Evolutionary conservation across 2,113 vertebrate species (phyloP), one percentile per base, ranked within the genome.

Genomic region (Xenopus borealis): DNA sequence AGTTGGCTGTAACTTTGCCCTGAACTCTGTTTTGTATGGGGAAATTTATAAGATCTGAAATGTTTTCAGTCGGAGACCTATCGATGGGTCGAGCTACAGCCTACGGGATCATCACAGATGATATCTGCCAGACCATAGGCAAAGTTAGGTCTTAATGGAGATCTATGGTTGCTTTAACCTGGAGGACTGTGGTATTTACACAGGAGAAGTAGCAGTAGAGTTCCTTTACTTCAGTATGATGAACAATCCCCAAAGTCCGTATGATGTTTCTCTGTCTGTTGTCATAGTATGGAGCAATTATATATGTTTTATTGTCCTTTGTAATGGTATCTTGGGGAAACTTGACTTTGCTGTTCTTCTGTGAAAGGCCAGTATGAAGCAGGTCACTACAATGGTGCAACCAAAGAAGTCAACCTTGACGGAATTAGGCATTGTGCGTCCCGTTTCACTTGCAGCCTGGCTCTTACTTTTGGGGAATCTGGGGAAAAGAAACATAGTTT

Each of bases 161-260:
- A 13, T 71, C 68, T 30, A 78, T 58, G 0, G 17, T 4, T 16
- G 57, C 75, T 33, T 65, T 5, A 8, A 18, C 3, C 0, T 23
- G 7, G 0, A 46, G 30, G 10, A 20, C 5, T 8, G 12, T 13
- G 11, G 3, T 17, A 8, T 52, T n/a, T 13, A 5, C 17, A 16
- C 18, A 66, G 46, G 0, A 50, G 12, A 71, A 66, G 23, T 59
- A 58, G 20, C 69, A 78, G 7, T 11, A 58, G 13, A 66, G 50
- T 45, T 45, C 20, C 33, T 55, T 64, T 1, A 58, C 53, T n/a
- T 77, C 12, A 12, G 27, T 12, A 45, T 64, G 69, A 7, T 77
- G 75, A 2, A 78, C 18, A 3, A 92, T 85, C 7, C 83, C 73
- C 11, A 91, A 87, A 33, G 89, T 81, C 50, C 85, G 83, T 8